These are phyloP conservation scores for Eilema caniola DNA, from an alignment of 2,888 invertebrate genomes.

Conservation along the genomic window DNA sequence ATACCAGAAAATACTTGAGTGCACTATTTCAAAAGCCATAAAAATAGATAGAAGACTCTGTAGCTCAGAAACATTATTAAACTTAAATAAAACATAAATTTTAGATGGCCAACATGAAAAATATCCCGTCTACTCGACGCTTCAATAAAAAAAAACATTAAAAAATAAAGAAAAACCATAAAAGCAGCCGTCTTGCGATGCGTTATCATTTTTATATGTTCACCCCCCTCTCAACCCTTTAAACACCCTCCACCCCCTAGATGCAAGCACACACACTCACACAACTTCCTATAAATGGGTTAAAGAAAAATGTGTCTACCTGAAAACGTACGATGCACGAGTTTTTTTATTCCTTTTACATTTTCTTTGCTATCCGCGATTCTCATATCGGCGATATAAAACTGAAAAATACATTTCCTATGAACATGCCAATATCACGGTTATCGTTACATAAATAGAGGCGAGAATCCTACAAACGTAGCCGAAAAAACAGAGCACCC, in stretches of 20 bases:
- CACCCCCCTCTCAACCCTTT: conserved; percentile 70
- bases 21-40: background rate
- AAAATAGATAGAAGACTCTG: background rate
- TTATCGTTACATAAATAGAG: conserved; percentile 45
- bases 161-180: conserved; percentile 86
- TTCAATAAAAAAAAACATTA: conserved; percentile 83
- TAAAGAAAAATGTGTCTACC: conserved; percentile 87
- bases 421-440: conserved; percentile 58
- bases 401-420: conserved; percentile 85
- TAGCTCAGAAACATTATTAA: conserved; percentile 35
- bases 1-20: conserved; percentile 2
- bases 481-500: conserved; percentile 78
- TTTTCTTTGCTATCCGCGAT: conserved; percentile 87
- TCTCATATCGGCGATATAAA: conserved; percentile 87
- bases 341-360: conserved; percentile 84
- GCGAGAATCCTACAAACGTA: conserved; percentile 49
- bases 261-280: conserved; percentile 69
- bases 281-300: conserved; percentile 83
- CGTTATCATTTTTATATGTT: conserved; percentile 87
- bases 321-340: conserved; percentile 86
- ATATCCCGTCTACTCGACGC: conserved; percentile 53
- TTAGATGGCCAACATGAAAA: conserved; percentile 48
- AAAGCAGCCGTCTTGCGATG: conserved; percentile 87
- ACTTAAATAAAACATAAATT: conserved; percentile 45
- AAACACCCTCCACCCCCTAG: conserved; percentile 61